These are phyloP conservation scores for Drosophila kanapiae DNA, from an alignment of 1,140 invertebrate species.

Conservation along the genomic window DNA sequence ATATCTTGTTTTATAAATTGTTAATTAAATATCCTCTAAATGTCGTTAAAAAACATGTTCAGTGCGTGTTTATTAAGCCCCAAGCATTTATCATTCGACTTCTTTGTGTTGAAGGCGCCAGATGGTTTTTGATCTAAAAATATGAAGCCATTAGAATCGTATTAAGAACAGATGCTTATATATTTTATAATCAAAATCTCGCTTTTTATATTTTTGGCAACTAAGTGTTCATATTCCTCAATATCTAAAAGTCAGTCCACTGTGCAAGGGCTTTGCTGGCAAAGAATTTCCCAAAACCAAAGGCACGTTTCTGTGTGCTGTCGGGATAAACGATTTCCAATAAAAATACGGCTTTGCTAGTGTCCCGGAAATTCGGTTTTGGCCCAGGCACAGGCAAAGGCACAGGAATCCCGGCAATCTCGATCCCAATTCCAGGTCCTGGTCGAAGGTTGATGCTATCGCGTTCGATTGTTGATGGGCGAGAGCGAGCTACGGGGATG, in stretches of 20 bases:
- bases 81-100: background rate
- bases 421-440: slow-evolving; percentile 18
- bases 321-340: slow-evolving; percentile 81
- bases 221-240: background rate
- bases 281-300: slow-evolving; percentile 17
- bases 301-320: slow-evolving; percentile 57
- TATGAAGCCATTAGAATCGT: slow-evolving; percentile 1
- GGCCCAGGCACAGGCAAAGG: slow-evolving; percentile 8
- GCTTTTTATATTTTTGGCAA: background rate
- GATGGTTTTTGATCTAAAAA: slow-evolving; percentile 7
- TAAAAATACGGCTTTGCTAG: slow-evolving; percentile 66
- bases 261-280: slow-evolving; percentile 17
- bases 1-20: background rate
- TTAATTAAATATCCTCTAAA: background rate
- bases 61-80: slow-evolving; percentile 3
- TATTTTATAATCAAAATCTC: background rate
- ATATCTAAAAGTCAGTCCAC: slow-evolving; percentile 17
- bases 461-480: slow-evolving; percentile 66
- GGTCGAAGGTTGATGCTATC: slow-evolving; percentile 62
- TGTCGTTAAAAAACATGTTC: slow-evolving; percentile 3
- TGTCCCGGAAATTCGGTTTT: slow-evolving; percentile 64
- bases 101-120: slow-evolving; percentile 3
- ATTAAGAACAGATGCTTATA: background rate
- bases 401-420: slow-evolving; percentile 45
- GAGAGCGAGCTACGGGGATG: slow-evolving; percentile 15